Evolutionary conservation across 2,797 vertebrate species (phyloP), one percentile per base, ranked within the genome.

Genomic region (Thalassophryne amazonica): DNA sequence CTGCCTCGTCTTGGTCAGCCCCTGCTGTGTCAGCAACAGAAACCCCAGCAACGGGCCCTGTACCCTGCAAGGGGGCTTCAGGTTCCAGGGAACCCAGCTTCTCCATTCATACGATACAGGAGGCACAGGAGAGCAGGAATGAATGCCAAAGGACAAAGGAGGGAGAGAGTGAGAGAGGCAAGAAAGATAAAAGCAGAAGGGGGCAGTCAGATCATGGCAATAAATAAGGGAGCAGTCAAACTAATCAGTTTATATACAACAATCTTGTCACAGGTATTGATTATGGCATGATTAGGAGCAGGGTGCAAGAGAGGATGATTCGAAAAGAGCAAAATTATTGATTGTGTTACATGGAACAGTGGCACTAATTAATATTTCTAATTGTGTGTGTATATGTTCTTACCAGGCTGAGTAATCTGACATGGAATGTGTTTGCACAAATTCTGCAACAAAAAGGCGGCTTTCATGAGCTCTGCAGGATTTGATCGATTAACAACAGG

Each of bases 71-170:
- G 13, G 73, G 72, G 36, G 43, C 60, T 28, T 40, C 65, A 58
- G 67, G 61, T 34, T 85, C 85, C 17, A 6, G 60, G 58, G 39
- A 78, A 41, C 57, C 76, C 57, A 32, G 32, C 67, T 81, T 85
- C 76, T 88, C 88, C 88, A 91, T 90, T 89, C 68, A 81, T 60
- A 21, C 41, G 54, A 25, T 63, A 40, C 21, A 50, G 31, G 24
- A 35, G 59, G 42, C 58, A 28, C 23, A 32, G 46, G 36, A 58
- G 40, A 49, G 38, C 41, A 33, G 51, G 23, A 53, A 64, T 18
- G 42, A 48, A 56, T 50, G 55, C 40, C 31, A 43, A 29, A 24
- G 41, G 67, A 36, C 27, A 22, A 14, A 12, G 7, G 49, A 59
- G 49, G 43, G 49, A 68, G 38, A 61, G 34, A 48, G 24, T 22